Evolutionary conservation across 2,113 vertebrate species (phyloP).

Genomic region (Callospermophilus lateralis): DNA sequence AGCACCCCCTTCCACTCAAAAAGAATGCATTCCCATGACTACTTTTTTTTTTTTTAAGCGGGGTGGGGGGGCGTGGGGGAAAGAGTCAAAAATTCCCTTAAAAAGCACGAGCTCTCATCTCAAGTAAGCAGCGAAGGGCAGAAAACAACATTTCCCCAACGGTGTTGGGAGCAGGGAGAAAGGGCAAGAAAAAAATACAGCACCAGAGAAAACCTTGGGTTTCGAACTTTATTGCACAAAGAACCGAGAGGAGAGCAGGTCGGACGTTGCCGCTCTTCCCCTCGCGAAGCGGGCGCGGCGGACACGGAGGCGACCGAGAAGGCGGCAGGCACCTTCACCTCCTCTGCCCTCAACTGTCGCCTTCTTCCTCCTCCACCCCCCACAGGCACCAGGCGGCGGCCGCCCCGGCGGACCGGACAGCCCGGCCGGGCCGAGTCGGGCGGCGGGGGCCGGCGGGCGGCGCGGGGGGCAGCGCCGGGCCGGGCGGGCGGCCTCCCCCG

Average conservation of each 20-base stretch:
- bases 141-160: constrained; percentile 41
- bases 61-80: neutral
- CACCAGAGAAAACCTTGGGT: constrained; percentile 75
- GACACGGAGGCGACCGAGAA: constrained; percentile 13
- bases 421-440: constrained; percentile 12
- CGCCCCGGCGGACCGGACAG: constrained; percentile 29
- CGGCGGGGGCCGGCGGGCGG: constrained; percentile 38
- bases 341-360: constrained; percentile 66
- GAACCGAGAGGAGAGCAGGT: constrained; percentile 36
- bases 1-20: constrained; percentile 46
- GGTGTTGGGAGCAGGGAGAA: constrained; percentile 10
- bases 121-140: constrained; percentile 22
- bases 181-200: constrained; percentile 78
- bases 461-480: neutral
- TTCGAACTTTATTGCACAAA: constrained; percentile 85
- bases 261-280: constrained; percentile 55
- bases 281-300: constrained; percentile 31
- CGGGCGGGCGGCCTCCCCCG: constrained; percentile 70
- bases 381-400: constrained; percentile 61
- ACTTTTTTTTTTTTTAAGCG: constrained; percentile 18
- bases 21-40: constrained; percentile 72
- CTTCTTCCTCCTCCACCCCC: constrained; percentile 70
- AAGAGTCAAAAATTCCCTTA: neutral
- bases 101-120: constrained; percentile 39
- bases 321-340: constrained; percentile 73